phyloP scores from a whole-genome alignment of 2,797 vertebrate genomes.

The Malacoctenus gilli region DNA sequence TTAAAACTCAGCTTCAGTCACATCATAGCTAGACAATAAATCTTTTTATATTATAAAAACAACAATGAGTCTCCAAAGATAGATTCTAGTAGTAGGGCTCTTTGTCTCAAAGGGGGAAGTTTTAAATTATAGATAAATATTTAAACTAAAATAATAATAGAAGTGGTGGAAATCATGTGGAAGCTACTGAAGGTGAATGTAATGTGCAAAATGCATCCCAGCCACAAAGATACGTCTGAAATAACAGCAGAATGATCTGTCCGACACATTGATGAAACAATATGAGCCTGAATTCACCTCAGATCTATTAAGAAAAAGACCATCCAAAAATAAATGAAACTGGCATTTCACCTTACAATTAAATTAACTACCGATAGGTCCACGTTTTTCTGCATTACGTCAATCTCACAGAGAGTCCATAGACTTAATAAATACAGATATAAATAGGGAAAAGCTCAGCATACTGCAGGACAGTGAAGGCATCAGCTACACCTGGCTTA shows the following conservation, averaged over 20 bases:
- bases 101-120: conserved; percentile 27
- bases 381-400: conserved; percentile 40
- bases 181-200: conserved; percentile 45
- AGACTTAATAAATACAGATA: conserved; percentile 77
- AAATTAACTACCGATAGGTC: conserved; percentile 61
- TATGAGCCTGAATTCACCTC: conserved; percentile 42
- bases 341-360: conserved; percentile 71
- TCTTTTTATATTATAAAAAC: conserved; percentile 16
- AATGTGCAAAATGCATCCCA: conserved; percentile 76
- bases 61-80: conserved; percentile 36
- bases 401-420: conserved; percentile 72
- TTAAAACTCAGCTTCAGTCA: conserved; percentile 51
- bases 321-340: conserved; percentile 71
- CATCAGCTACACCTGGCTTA: conserved; percentile 87
- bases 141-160: conserved; percentile 62
- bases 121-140: conserved; percentile 70
- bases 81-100: conserved; percentile 37
- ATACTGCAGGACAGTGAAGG: conserved; percentile 10
- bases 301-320: conserved; percentile 43
- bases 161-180: conserved; percentile 35
- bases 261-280: conserved; percentile 25
- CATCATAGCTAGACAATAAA: conserved; percentile 44
- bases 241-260: background rate
- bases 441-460: conserved; percentile 49
- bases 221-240: conserved; percentile 65